Base-by-base conservation (phyloP, 2,113 vertebrate genomes). In the Rhabdornis inornatus region DNA sequence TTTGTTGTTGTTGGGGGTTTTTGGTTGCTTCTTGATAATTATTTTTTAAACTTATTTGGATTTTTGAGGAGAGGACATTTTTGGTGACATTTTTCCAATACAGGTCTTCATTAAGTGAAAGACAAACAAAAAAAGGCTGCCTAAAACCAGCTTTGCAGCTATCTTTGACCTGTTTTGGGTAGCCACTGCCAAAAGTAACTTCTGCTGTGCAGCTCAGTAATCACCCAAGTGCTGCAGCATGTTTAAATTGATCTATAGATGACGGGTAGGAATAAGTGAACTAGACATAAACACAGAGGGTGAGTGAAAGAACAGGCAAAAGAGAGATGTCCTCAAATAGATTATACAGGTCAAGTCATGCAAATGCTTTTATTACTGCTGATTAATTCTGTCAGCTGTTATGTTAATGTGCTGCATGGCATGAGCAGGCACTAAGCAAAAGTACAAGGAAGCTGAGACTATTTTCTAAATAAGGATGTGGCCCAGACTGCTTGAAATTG, bases 401-500 rank as follows among this genome's bases (percentile, higher is more conserved):
- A 88, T 49, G 83, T 88, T 96, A 95, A 94, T 94, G 79, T 75
- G 52, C 49, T 86, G 60, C 83, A 60, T 60, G 83, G 79, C 82
- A 88, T 83, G 64, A 90, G 47, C 3, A 1, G 85, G 66, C 85
- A 96, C 47, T 2, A 2, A 92, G 79, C 55, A 81, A 89, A 97
- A 84, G 74, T 42, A 82, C 65, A 55, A 69, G 84, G 90, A 94
- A 92, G 68, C 76, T 53, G 64, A 88, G 92, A 77, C 39, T 88
- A 28, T 95, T 95, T 71, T 77, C 95, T 96, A 95, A 96, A 96
- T 90, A 96, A 96, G 94, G 92, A 96, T 93, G 90, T 80, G 79
- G 59, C 59, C 63, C 66, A 90, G 90, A 86, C 95, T 77, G 75
- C 90, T 90, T 63, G 75, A 90, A 92, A 64, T 42, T 85, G 15